phyloP scores from a whole-genome alignment of 2,888 invertebrate genomes.

The Alviniconcha strummeri region DNA sequence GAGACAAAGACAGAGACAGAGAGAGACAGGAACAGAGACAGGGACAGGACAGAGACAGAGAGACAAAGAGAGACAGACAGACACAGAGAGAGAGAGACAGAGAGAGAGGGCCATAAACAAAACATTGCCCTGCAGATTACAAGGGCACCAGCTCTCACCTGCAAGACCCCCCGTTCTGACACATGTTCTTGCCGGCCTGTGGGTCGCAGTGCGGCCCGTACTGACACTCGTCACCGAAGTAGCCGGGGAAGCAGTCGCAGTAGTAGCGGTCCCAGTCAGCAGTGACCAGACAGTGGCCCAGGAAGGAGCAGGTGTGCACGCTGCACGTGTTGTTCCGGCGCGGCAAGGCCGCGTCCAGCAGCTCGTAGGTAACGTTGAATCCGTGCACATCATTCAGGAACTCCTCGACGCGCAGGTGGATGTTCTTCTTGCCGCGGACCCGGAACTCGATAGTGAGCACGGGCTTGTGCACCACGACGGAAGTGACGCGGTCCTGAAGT shows the following conservation, averaged over 20 bases:
- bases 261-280: constrained; percentile 81
- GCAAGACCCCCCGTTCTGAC: constrained; percentile 89
- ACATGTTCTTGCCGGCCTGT: constrained; percentile 78
- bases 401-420: constrained; percentile 87
- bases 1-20: background rate
- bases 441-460: constrained; percentile 87
- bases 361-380: constrained; percentile 93
- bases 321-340: constrained; percentile 78
- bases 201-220: constrained; percentile 86
- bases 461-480: constrained; percentile 76
- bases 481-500: constrained; percentile 57
- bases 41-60: too few relatives aligned
- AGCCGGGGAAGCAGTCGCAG: constrained; percentile 89
- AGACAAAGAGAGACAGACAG: too few relatives aligned
- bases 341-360: constrained; percentile 75
- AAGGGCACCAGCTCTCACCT: constrained; percentile 78
- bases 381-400: constrained; percentile 90
- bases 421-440: constrained; percentile 76
- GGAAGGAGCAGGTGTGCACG: constrained; percentile 86
- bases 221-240: constrained; percentile 86
- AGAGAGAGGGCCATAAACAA: too few relatives aligned
- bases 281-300: constrained; percentile 88
- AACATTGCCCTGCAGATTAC: background rate
- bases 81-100: too few relatives aligned
- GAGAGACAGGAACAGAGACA: background rate